A percentile compares a stretch with the other conserved stretches of the same genome.
These are phyloP conservation scores for Oreochromis aureus DNA, from an alignment of 2,113 vertebrate species.

Conservation along the genomic window DNA sequence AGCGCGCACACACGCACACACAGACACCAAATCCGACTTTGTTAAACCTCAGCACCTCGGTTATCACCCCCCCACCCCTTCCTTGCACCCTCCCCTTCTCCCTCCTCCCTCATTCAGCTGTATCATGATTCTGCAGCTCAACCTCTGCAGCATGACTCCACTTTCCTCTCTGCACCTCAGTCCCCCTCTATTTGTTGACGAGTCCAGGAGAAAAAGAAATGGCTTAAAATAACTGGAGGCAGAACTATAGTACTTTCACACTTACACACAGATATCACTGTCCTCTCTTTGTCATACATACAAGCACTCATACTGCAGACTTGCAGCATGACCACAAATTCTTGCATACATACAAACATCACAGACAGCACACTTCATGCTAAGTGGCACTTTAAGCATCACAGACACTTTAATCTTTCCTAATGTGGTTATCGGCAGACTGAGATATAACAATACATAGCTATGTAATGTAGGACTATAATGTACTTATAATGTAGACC, in stretches of 20 bases:
- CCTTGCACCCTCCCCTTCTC: neutral
- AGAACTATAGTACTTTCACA: neutral
- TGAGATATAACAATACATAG: neutral
- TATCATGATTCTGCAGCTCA: constrained; percentile 59
- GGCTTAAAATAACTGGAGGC: constrained; percentile 1
- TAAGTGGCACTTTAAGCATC: neutral
- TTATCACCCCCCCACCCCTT: neutral
- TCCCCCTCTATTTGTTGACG: constrained; percentile 5
- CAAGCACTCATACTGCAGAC: neutral
- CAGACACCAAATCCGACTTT: neutral
- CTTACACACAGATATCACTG: neutral
- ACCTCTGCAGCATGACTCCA: constrained; percentile 61
- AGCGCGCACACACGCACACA: neutral
- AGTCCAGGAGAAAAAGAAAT: neutral
- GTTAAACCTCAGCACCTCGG: neutral
- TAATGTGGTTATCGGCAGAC: neutral
- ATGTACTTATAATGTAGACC: neutral
- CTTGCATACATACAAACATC: neutral
- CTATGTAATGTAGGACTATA: neutral
- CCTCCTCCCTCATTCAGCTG: constrained; percentile 11
- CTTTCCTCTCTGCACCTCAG: constrained; percentile 35
- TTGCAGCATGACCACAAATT: neutral
- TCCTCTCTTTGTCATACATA: neutral
- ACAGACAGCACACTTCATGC: neutral
- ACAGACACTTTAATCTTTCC: neutral